These are phyloP conservation scores for Lepidochitona cinerea DNA, from an alignment of 2,888 invertebrate species.

Conservation along the genomic window DNA sequence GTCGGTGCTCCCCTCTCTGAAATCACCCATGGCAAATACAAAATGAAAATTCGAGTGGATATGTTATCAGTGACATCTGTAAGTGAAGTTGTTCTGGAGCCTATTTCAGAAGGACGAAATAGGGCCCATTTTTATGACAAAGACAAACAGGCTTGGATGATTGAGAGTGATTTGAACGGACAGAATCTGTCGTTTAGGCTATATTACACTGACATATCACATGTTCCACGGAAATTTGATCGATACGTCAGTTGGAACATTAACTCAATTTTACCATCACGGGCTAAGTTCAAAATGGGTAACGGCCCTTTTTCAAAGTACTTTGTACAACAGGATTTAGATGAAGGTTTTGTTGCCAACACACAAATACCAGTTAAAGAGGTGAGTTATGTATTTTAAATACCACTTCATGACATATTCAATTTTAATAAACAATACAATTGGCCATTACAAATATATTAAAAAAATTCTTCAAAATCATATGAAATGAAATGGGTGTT, in stretches of 20 bases:
- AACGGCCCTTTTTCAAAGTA: slow-evolving; percentile 85
- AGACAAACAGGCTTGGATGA: slow-evolving; percentile 85
- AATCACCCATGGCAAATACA: slow-evolving; percentile 52
- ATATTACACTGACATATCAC: slow-evolving; percentile 72
- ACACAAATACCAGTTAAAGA: slow-evolving; percentile 83
- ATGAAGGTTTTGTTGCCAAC: slow-evolving; percentile 87
- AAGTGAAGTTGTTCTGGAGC: slow-evolving; percentile 74
- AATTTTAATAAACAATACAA: too few species aligned
- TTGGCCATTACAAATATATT: too few species aligned
- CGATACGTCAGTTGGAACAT: slow-evolving; percentile 70
- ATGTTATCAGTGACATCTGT: slow-evolving; percentile 82
- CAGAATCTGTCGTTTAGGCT: slow-evolving; percentile 82
- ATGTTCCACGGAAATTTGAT: slow-evolving; percentile 84
- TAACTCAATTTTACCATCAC: slow-evolving; percentile 72
- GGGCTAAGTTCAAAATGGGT: slow-evolving; percentile 76
- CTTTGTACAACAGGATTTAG: slow-evolving; percentile 84
- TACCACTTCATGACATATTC: too few species aligned
- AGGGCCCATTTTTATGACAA: slow-evolving; percentile 80
- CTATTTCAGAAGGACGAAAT: slow-evolving; percentile 49
- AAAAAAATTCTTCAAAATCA: too few species aligned
- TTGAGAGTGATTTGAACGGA: slow-evolving; percentile 84
- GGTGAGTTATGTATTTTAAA: too few species aligned
- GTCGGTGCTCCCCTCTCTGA: slow-evolving; percentile 52
- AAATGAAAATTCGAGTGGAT: slow-evolving; percentile 80
- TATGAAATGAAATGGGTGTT: too few species aligned